phyloP scores from a whole-genome alignment of 92 coral and sea anemone species.

The Zoanthus gigantus region DNA sequence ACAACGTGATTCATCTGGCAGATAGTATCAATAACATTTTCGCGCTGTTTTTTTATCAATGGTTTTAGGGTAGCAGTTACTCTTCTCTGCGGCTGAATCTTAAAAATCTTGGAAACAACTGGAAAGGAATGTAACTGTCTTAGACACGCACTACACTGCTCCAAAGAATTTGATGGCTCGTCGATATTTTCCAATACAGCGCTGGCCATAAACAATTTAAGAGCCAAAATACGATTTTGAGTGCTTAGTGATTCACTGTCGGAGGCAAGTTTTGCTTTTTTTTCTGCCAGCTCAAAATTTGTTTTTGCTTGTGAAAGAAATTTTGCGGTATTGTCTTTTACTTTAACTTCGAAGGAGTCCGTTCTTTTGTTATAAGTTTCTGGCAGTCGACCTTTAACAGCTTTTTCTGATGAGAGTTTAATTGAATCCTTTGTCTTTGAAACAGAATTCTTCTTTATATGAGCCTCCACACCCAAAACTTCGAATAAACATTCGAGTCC shows the following conservation, averaged over 20 bases:
- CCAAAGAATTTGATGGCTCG: not conserved
- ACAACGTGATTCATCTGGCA: slow-evolving; percentile 45
- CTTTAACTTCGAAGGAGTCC: not conserved
- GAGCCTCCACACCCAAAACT: not conserved
- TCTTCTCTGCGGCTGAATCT: not conserved
- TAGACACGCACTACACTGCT: not conserved
- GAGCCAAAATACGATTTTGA: slow-evolving; percentile 34
- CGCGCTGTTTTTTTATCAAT: slow-evolving; percentile 14
- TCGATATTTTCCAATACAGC: slow-evolving; percentile 8
- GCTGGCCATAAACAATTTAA: slow-evolving; percentile 12
- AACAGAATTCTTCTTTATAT: not conserved
- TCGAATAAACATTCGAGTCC: slow-evolving; percentile 22
- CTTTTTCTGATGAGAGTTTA: not conserved
- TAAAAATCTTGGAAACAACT: slow-evolving; percentile 25
- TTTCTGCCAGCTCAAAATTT: slow-evolving; percentile 12
- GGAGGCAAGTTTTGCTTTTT: slow-evolving; percentile 24
- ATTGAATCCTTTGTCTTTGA: not conserved
- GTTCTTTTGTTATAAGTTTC: not conserved
- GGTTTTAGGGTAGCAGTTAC: not conserved
- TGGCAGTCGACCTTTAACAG: not conserved
- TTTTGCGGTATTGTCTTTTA: not conserved
- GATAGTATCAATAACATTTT: slow-evolving; percentile 4
- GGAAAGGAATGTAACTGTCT: slow-evolving; percentile 8
- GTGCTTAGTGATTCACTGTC: slow-evolving; percentile 22
- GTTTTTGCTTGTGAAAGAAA: slow-evolving; percentile 17